Evolutionary conservation across 2,113 vertebrate species (phyloP), one percentile per base, ranked within the genome.

Genomic region (Numida meleagris): DNA sequence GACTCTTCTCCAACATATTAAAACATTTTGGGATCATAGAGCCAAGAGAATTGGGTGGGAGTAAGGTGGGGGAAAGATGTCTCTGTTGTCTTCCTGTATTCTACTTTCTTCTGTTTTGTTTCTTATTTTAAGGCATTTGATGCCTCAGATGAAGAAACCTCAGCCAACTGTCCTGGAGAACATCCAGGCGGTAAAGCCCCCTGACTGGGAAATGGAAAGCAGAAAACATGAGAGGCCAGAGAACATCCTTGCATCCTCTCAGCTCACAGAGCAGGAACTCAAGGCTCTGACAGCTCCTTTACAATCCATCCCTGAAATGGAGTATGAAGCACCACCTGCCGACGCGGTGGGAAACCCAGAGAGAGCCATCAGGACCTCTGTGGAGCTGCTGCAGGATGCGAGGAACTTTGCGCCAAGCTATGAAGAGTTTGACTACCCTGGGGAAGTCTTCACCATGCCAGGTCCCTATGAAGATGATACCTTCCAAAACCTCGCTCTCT

Each of bases 291-390:
- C 97, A 61, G 95, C 82, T 82, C 98, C 98, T 63, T 97, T 99
- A 42, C 98, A 98, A 94, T 98, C 98, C 67, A 98, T 99, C 90
- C 98, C 99, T 2, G 99, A 99, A 97, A 98, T 98, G 53, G 98
- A 99, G 50, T 97, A 96, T 7, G 97, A 98, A 82, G 94, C 97
- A 25, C 88, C 97, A 5, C 96, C 96, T 0, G 95, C 97, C 7
- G 97, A 98, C 8, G 89, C 94, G 0, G 96, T 98, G 90, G 97
- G 96, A 43, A 97, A 98, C 70, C 40, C 95, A 0, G 97, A 98
- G 93, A 95, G 97, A 96, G 89, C 98, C 72, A 89, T 97, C 96
- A 98, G 94, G 96, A 98, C 12, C 95, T 97, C 97, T 4, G 92
- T 96, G n/a, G 98, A 98, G 72, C 95, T 98, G 67, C 93, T 98